Base-by-base conservation (phyloP, 2,797 vertebrate genomes). In the Poecilia picta region DNA sequence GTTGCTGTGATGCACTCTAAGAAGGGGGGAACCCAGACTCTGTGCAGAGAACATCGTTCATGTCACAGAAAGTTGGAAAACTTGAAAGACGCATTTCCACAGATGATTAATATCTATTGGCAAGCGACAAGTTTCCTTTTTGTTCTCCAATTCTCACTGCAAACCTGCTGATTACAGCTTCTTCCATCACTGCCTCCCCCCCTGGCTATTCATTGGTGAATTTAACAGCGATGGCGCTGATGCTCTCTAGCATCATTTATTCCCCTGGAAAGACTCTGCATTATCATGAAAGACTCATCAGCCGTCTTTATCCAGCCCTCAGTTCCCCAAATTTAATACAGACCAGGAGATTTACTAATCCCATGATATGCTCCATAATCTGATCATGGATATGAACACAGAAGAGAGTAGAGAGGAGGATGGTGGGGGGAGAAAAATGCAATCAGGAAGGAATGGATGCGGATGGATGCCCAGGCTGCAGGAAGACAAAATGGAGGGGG, bases 331-430 rank as follows among this genome's bases (percentile, higher is more conserved):
- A 83, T 90, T 89, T 90, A 85, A 92, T 87, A 85, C 83, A 81
- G 79, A 82, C 83, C 90, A 85, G 57, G 79, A 88, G 89, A 86
- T 76, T 72, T 76, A 45, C 87, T 94, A 93, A 94, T 93, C 90
- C 90, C 79, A 78, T 87, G 89, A 93, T 88, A 88, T 81, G 88
- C 77, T 81, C 76, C 88, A 75, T 93, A 93, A 94, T 94, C 92
- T 94, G 91, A 94, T 95, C 85, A 89, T 78, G 91, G 90, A 92
- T 89, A 92, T 81, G 89, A 92, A 89, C 73, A 76, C n/a, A 73
- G 83, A 74, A 33, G 33, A 18, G 59, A 18, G 59, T 25, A 55
- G 49, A 79, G 49, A 76, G 49, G 75, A 46, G 49, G 76, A 77
- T 72, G 59, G 53, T 33, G 57, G 16, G 15, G 66, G 75, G 77